Base-by-base conservation (phyloP, 30 jellyfish, hydroid and myxozoan genomes). In the Cassiopea xamachana region DNA sequence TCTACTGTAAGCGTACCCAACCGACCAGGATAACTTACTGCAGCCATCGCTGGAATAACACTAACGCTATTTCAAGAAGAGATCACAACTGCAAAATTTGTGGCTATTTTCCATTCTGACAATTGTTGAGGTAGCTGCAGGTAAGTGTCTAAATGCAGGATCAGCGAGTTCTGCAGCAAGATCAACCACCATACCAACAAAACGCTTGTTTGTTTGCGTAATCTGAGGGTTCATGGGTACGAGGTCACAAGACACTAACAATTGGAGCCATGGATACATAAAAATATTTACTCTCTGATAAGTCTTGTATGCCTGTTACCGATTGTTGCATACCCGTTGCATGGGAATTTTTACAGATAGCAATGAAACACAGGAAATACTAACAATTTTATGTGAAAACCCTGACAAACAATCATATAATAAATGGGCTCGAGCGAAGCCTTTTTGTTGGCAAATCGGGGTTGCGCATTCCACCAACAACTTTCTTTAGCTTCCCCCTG, bases 1-100 rank as follows among this genome's bases (percentile, higher is more conserved):
- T 88, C 91, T 14, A 82, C 61, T 70, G 91, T 91, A 15, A 87
- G 69, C 46, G 77, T 68, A n/a, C 94, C 94, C n/a, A 76, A 69
- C 17, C 92, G 85, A 2, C 80, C 92, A 16, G 84, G 46, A 16
- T 18, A 75, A 46, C 69, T 46, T 27, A 64, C 74, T 5, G 74
- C 19, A 9, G 74, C 74, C 74, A 64, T 64, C 15, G 2, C 27
- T 7, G 15, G 39, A 64, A 64, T 13, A 9, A 64, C 39, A 27
- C 39, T 64, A 16, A 64, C 27, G 27, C 6, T 4, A 17, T 16
- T 4, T 64, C 15, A 14, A 64, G 74, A 2, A 5, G 27, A 27
- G 27, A 51, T 71, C 2, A 55, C 2, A 16, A 12, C 27, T 27
- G 50, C 80, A 71, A 71, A 16, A 71, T 71, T 14, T 27, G 58